phyloP scores from a whole-genome alignment of 1,140 invertebrate species.

The Drosophila setifemur region DNA sequence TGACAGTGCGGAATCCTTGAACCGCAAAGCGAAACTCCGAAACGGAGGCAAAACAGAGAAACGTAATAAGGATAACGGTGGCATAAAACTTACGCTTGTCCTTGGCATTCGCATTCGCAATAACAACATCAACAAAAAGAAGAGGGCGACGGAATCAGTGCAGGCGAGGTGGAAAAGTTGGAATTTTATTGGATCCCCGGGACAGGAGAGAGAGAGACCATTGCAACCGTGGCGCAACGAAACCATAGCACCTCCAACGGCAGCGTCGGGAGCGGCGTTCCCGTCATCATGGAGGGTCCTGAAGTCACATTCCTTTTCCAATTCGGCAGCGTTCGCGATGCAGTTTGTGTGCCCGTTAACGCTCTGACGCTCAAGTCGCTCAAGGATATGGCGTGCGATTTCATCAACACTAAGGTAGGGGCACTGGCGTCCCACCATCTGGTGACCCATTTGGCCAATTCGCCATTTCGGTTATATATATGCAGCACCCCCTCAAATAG shows the following conservation, averaged over 20 bases:
- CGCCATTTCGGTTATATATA: slow-evolving; percentile 51
- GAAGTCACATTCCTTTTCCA: slow-evolving; percentile 97
- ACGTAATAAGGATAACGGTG: slow-evolving; percentile 33
- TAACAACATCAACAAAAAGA: slow-evolving; percentile 15
- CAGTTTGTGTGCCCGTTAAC: slow-evolving; percentile 90
- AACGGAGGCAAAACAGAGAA: slow-evolving; percentile 17
- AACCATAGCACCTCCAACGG: slow-evolving; percentile 53
- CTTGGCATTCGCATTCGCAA: slow-evolving; percentile 72
- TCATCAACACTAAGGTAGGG: slow-evolving; percentile 95
- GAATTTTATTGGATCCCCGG: slow-evolving; percentile 42
- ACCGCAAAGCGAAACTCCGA: slow-evolving; percentile 24
- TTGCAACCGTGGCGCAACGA: slow-evolving; percentile 65
- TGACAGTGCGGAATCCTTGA: slow-evolving; percentile 29
- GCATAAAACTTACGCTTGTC: slow-evolving; percentile 55
- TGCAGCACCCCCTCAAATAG: slow-evolving; percentile 34
- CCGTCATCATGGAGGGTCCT: slow-evolving; percentile 86
- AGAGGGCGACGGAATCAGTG: not conserved
- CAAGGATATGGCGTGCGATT: slow-evolving; percentile 96
- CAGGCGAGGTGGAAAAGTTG: slow-evolving; percentile 25
- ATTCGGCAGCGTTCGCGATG: slow-evolving; percentile 95
- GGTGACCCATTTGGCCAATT: slow-evolving; percentile 24
- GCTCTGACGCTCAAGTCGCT: slow-evolving; percentile 93
- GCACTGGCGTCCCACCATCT: slow-evolving; percentile 29
- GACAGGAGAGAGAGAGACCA: slow-evolving; percentile 24
- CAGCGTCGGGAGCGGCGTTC: slow-evolving; percentile 45